Base-by-base conservation (phyloP, 2,888 invertebrate species). In the Lagria hirta region DNA sequence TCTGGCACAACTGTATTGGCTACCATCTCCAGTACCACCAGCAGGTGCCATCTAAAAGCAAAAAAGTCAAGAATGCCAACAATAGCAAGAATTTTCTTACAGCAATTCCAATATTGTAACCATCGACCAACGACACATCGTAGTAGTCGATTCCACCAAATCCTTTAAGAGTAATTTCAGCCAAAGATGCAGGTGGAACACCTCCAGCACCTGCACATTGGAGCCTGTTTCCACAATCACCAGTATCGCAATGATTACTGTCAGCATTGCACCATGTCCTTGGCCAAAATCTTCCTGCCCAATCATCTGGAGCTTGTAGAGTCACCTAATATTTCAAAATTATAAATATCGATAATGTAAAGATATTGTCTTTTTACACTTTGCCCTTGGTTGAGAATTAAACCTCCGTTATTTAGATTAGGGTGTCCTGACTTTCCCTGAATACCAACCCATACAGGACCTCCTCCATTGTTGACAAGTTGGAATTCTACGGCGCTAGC, bases 101-200 rank as follows among this genome's bases (percentile, higher is more conserved):
- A 36, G 58, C 45, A 3, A 64, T 58, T 11, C 66, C 60, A 10
- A 70, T 50, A 52, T 75, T 75, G 63, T 69, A 75, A 8, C 75
- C 76, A 52, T 75, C 73, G 14, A 72, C 72, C n/a, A 74, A 46
- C 23, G 71, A 72, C 35, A 76, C 60, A 51, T 73, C 71, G 56
- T 75, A 76, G 55, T 62, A 72, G 51, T 75, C 74, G 34, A 62
- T 56, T 10, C 63, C 63, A 10, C 46, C 43, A 20, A 64, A 64
- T 2, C 64, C 66, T 21, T 61, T 62, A n/a, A 73, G 56, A 4
- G 70, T 70, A 36, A 76, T 65, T 55, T 75, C 72, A 6, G 70
- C 73, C 8, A 72, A 53, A 4, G 73, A 64, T 5, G 60, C 70
- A 20, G 75, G 73, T 4, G 73, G 71, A 10, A 51, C 61, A 11